Conservation (phyloP, 1,140 invertebrate genomes). For the Drosophila willistoni region DNA sequence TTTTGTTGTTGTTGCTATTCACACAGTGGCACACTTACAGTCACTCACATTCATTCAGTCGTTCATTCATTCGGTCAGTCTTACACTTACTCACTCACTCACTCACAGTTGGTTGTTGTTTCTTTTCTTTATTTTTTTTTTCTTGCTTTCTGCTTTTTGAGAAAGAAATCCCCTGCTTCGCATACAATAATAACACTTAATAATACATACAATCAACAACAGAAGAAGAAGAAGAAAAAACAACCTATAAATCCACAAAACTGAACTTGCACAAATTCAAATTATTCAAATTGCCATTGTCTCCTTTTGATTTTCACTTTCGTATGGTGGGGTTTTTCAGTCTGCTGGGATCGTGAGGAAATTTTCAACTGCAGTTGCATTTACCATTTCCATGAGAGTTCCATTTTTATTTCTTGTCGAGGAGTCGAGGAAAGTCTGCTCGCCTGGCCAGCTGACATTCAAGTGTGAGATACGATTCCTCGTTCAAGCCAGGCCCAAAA, state of each 20-base stretch:
- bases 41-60: constrained; percentile 28
- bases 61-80: constrained; percentile 20
- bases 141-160: constrained; percentile 1
- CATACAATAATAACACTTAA: constrained; percentile 17
- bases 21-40: constrained; percentile 60
- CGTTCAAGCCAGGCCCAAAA: constrained; percentile 30
- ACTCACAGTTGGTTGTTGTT: neutral
- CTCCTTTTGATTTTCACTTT: constrained; percentile 74
- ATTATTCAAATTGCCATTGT: constrained; percentile 82
- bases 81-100: constrained; percentile 22
- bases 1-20: constrained; percentile 31
- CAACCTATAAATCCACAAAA: constrained; percentile 48
- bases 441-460: constrained; percentile 63
- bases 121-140: constrained; percentile 62
- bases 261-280: constrained; percentile 53
- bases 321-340: constrained; percentile 1
- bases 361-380: constrained; percentile 45
- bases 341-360: constrained; percentile 55
- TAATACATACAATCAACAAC: constrained; percentile 6
- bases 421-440: constrained; percentile 55
- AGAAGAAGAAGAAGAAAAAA: neutral
- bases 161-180: constrained; percentile 24
- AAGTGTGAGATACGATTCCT: constrained; percentile 49
- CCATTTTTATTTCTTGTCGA: neutral
- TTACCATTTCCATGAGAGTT: constrained; percentile 36